Evolutionary conservation across 2,797 vertebrate species (phyloP).

Genomic region (Fringilla coelebs): DNA sequence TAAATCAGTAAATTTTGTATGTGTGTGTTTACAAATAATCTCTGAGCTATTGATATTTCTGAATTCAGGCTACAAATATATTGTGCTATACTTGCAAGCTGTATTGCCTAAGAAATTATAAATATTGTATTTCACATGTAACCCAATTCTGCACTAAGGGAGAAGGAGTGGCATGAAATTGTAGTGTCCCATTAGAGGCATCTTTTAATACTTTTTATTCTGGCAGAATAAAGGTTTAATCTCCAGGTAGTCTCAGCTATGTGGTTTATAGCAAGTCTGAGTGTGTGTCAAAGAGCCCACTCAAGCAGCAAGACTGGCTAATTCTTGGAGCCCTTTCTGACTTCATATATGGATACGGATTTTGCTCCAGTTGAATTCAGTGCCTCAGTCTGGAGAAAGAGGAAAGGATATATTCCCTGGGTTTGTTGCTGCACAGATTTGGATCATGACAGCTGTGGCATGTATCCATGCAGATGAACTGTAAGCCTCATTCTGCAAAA

Average conservation of each 20-base stretch:
- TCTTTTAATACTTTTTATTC: neutral
- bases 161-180: neutral
- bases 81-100: neutral
- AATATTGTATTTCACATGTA: neutral
- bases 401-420: accelerated
- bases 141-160: neutral
- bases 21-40: neutral
- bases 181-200: neutral
- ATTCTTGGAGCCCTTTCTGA: neutral
- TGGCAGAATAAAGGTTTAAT: neutral
- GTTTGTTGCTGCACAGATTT: neutral
- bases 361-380: neutral
- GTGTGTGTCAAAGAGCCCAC: neutral
- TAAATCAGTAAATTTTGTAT: neutral
- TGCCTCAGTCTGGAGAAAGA: neutral
- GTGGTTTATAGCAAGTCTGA: neutral
- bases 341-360: neutral
- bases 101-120: neutral
- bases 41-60: neutral
- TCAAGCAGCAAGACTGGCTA: neutral
- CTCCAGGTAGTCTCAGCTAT: neutral
- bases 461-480: neutral
- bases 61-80: neutral
- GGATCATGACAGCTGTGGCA: accelerated
- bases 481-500: neutral